These are phyloP conservation scores for Setophaga coronata DNA, from an alignment of 2,113 vertebrate species.

Conservation along the genomic window DNA sequence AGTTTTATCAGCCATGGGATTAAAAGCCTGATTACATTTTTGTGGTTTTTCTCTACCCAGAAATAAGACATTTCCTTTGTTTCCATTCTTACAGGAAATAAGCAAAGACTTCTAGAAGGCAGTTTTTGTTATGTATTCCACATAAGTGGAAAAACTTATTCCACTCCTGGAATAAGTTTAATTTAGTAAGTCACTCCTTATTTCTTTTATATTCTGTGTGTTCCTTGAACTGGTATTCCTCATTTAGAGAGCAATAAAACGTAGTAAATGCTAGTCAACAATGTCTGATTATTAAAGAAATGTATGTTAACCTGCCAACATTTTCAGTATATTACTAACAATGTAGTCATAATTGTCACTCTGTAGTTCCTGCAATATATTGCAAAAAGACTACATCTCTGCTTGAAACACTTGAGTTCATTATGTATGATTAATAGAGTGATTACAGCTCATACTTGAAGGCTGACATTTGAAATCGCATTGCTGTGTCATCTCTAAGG, in stretches of 20 bases:
- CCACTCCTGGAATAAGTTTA: neutral
- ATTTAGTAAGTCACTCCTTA: neutral
- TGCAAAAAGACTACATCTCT: neutral
- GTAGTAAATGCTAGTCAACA: neutral
- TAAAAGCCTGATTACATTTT: neutral
- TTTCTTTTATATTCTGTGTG: neutral
- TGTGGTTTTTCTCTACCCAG: neutral
- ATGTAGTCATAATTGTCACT: neutral
- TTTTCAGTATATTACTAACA: neutral
- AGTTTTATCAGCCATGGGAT: neutral
- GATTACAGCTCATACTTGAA: slow-evolving; percentile 29
- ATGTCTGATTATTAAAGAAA: neutral
- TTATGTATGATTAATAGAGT: slow-evolving; percentile 20
- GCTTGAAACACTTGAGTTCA: neutral
- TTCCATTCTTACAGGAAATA: neutral
- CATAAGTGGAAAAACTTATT: neutral
- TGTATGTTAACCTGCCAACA: neutral
- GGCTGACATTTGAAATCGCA: slow-evolving; percentile 44
- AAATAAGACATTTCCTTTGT: neutral
- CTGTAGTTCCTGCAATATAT: neutral
- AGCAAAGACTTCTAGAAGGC: neutral
- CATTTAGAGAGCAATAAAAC: neutral
- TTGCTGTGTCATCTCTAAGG: slow-evolving; percentile 7
- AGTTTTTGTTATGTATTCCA: neutral
- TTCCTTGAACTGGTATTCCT: neutral